These are phyloP conservation scores for Megalops atlanticus DNA, from an alignment of 2,113 vertebrate species.

Conservation along the genomic window DNA sequence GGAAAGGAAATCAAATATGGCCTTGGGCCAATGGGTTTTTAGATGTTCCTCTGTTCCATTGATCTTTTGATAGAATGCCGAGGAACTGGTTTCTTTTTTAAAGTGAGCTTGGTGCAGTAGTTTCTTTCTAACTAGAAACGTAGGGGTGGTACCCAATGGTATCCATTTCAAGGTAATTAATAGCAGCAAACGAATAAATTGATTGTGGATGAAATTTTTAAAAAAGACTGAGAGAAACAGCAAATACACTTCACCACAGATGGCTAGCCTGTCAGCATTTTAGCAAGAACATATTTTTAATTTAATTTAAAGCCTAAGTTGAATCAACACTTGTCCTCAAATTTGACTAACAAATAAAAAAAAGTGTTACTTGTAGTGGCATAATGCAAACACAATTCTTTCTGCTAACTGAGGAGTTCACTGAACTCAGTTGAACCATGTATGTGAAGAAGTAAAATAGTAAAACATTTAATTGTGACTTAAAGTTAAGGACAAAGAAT, in stretches of 20 bases:
- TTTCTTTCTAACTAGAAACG: constrained; percentile 40
- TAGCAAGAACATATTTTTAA: background rate
- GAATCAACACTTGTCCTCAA: too few relatives aligned
- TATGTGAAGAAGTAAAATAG: too few relatives aligned
- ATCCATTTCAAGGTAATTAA: background rate
- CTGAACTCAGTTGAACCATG: too few relatives aligned
- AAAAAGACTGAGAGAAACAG: too few relatives aligned
- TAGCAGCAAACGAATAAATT: background rate
- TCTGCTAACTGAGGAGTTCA: too few relatives aligned
- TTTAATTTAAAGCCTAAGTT: too few relatives aligned
- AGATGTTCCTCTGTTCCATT: constrained; percentile 73
- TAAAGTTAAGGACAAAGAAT: too few relatives aligned
- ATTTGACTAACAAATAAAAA: too few relatives aligned
- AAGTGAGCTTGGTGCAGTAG: constrained; percentile 46
- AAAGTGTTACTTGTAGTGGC: too few relatives aligned
- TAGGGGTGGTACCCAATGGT: background rate
- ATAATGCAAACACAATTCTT: too few relatives aligned
- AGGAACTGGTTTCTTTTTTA: constrained; percentile 67
- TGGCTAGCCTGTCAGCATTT: background rate
- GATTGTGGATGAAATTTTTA: too few relatives aligned
- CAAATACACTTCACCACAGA: background rate
- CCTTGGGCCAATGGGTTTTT: constrained; percentile 73
- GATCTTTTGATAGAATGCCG: constrained; percentile 67
- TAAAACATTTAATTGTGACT: too few relatives aligned
- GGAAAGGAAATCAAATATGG: constrained; percentile 72